phyloP scores from a whole-genome alignment of 2,113 vertebrate species.

The Eira barbara region DNA sequence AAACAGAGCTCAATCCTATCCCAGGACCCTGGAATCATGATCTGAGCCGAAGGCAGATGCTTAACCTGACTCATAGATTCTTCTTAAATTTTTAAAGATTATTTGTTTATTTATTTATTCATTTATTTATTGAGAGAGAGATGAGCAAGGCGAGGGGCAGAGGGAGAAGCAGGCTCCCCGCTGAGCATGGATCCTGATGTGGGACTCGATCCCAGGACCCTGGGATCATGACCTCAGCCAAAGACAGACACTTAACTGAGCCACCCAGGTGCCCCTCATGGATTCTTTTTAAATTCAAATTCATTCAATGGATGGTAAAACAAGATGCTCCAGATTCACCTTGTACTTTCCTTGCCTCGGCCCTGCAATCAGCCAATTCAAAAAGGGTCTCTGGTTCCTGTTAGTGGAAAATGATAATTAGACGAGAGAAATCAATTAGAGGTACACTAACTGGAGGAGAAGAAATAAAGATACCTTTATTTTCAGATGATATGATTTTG shows the following conservation, averaged over 20 bases:
- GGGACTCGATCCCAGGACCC: neutral
- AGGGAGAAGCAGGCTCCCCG: neutral
- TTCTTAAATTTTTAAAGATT: too few relatives aligned
- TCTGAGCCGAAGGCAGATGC: too few relatives aligned
- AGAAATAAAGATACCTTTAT: neutral
- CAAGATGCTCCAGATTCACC: neutral
- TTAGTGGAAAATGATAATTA: neutral
- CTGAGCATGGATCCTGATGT: neutral
- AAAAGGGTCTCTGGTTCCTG: neutral
- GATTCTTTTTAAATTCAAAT: neutral
- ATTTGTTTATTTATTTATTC: too few relatives aligned
- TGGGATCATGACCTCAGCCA: neutral
- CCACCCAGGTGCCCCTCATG: neutral
- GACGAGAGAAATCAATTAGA: neutral
- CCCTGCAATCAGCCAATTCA: neutral
- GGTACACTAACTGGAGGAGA: neutral
- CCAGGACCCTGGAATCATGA: too few relatives aligned
- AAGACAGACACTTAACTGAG: neutral
- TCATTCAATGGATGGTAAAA: neutral
- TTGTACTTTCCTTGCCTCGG: neutral
- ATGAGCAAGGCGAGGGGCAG: too few relatives aligned
- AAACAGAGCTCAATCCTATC: too few relatives aligned
- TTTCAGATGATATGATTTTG: slow-evolving; percentile 1
- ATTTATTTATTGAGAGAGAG: too few relatives aligned
- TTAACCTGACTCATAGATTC: too few relatives aligned